Conservation (phyloP, 2,888 invertebrate genomes). For the Parnassius glacialis region DNA sequence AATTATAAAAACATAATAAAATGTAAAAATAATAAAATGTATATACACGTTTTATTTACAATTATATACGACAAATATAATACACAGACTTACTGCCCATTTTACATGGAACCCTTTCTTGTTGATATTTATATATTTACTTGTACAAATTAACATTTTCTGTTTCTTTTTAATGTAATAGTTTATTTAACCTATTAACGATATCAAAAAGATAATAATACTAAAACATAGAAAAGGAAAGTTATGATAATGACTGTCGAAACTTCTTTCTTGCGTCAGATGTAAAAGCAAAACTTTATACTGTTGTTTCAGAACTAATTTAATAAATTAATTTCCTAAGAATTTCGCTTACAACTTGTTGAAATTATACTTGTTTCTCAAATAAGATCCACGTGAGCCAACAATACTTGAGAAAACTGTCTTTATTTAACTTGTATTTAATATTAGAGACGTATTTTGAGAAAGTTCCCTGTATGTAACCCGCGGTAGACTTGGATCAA, state of each 20-base stretch:
- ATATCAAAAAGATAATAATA: constrained; percentile 21
- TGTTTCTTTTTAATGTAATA: constrained; percentile 4
- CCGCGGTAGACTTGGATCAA: constrained; percentile 50
- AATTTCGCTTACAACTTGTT: constrained; percentile 57
- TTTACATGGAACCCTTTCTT: too few species aligned
- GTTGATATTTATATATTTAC: too few species aligned
- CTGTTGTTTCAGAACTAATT: constrained; percentile 58
- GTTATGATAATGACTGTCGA: constrained; percentile 41
- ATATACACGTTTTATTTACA: too few species aligned
- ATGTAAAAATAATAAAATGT: too few species aligned
- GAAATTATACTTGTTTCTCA: constrained; percentile 64
- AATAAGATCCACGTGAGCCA: constrained; percentile 63
- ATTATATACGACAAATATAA: too few species aligned
- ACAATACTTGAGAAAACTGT: constrained; percentile 62
- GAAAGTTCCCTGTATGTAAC: constrained; percentile 49
- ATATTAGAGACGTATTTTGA: constrained; percentile 70
- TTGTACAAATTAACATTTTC: not conserved
- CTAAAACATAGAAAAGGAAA: constrained; percentile 29
- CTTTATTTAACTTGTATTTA: constrained; percentile 75
- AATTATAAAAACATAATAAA: too few species aligned
- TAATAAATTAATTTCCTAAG: constrained; percentile 64
- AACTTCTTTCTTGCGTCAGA: constrained; percentile 49
- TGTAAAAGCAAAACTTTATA: constrained; percentile 47
- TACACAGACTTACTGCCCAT: too few species aligned
- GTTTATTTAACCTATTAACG: constrained; percentile 15